A percentile compares a stretch with the other conserved stretches of the same genome.
Conservation (phyloP, 1,140 invertebrate species). For the Drosophila albomicans region DNA sequence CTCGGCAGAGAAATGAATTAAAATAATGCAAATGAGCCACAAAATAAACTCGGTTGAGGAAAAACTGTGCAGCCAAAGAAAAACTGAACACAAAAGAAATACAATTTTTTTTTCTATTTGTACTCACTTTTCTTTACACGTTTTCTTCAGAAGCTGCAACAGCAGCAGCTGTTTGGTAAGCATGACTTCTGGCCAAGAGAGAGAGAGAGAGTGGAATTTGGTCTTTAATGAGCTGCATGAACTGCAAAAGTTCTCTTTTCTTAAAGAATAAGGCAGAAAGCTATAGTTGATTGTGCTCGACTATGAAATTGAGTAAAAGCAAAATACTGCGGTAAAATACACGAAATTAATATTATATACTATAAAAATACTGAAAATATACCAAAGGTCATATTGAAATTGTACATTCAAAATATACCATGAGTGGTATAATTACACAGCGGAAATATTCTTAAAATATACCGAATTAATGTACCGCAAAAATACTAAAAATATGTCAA, state of each 20-base stretch:
- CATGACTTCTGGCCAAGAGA: constrained; percentile 46
- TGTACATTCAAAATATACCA: too few species aligned
- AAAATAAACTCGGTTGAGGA: constrained; percentile 48
- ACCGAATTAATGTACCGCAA: too few species aligned
- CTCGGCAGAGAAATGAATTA: constrained; percentile 57
- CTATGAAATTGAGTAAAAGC: too few species aligned
- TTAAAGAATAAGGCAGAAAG: neutral
- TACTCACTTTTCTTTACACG: constrained; percentile 1
- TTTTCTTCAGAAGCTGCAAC: constrained; percentile 37
- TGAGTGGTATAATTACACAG: too few species aligned
- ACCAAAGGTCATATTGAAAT: too few species aligned
- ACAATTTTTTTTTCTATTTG: constrained; percentile 29
- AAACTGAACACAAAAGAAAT: constrained; percentile 50
- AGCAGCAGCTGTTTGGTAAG: constrained; percentile 55
- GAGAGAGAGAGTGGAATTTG: neutral
- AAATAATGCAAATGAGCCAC: constrained; percentile 80
- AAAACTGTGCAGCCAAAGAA: constrained; percentile 2
- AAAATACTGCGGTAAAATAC: too few species aligned
- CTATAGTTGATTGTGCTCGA: too few species aligned
- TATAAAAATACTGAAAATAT: too few species aligned
- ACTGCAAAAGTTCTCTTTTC: constrained; percentile 1
- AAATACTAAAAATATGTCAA: too few species aligned
- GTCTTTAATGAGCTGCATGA: constrained; percentile 50
- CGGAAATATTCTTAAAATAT: too few species aligned
- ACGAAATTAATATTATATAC: too few species aligned